Evolutionary conservation across 2,888 invertebrate genomes (phyloP).

Genomic region (Pomacea canaliculata): DNA sequence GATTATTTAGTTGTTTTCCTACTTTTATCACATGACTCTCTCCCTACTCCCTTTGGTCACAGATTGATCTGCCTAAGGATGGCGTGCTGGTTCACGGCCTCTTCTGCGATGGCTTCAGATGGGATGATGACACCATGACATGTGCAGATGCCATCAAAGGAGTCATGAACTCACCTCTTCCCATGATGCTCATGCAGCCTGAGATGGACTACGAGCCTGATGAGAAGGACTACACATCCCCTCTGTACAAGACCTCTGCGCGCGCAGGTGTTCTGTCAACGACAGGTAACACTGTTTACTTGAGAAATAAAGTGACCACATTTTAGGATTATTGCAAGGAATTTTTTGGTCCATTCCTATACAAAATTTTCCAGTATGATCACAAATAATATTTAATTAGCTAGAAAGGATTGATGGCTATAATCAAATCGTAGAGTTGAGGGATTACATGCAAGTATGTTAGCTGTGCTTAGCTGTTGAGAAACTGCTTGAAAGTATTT

Average conservation of each 20-base stretch:
- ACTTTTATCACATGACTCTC: too few species aligned
- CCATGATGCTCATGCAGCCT: slow-evolving; percentile 79
- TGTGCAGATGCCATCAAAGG: slow-evolving; percentile 73
- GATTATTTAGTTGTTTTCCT: too few species aligned
- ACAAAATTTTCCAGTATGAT: too few species aligned
- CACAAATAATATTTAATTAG: too few species aligned
- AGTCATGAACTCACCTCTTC: slow-evolving; percentile 81
- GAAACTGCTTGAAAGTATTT: too few species aligned
- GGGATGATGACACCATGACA: slow-evolving; percentile 62
- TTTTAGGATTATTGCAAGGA: too few species aligned
- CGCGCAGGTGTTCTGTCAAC: slow-evolving; percentile 71
- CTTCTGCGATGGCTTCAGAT: slow-evolving; percentile 70
- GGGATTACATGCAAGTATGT: too few species aligned
- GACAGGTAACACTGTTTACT: slow-evolving; percentile 62
- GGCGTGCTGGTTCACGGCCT: slow-evolving; percentile 70
- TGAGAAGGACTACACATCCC: slow-evolving; percentile 63
- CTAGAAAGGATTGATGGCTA: too few species aligned
- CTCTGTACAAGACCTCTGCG: slow-evolving; percentile 69
- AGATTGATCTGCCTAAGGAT: slow-evolving; percentile 61
- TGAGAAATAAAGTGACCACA: too few species aligned
- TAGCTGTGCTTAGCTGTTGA: too few species aligned
- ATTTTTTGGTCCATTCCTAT: too few species aligned
- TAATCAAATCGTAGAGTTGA: too few species aligned
- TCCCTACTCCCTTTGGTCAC: not conserved
- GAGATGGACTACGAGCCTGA: slow-evolving; percentile 72